Percentiles rank a stretch among this genome's conserved stretches.
These are phyloP conservation scores for Chloebia gouldiae DNA, from an alignment of 2,113 vertebrate species.

Conservation along the genomic window DNA sequence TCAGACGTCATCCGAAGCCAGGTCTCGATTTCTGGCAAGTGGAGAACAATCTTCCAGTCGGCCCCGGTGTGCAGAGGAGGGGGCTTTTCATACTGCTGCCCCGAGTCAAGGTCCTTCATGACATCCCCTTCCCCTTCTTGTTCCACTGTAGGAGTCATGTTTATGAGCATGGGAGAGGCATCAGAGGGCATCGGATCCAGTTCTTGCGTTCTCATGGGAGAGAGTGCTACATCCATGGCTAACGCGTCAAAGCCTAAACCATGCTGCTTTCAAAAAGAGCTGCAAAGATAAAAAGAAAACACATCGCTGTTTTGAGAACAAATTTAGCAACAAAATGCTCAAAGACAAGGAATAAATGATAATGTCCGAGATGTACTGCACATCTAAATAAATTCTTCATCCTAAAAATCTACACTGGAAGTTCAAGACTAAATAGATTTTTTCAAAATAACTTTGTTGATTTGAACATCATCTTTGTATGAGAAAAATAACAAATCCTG, in stretches of 20 bases:
- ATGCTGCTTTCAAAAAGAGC: slow-evolving; percentile 70
- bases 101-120: slow-evolving; percentile 70
- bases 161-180: slow-evolving; percentile 88
- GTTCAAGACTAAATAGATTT: neutral
- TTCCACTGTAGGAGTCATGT: slow-evolving; percentile 84
- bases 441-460: neutral
- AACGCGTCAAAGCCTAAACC: slow-evolving; percentile 55
- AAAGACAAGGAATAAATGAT: neutral
- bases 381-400: neutral
- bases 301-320: slow-evolving; percentile 5
- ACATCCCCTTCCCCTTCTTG: slow-evolving; percentile 50
- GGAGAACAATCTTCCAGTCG: slow-evolving; percentile 97
- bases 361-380: neutral
- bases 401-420: neutral
- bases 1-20: slow-evolving; percentile 90
- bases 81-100: slow-evolving; percentile 83
- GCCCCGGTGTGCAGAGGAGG: slow-evolving; percentile 92
- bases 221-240: slow-evolving; percentile 86
- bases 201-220: slow-evolving; percentile 76
- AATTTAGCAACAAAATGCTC: neutral
- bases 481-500: neutral
- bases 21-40: slow-evolving; percentile 94
- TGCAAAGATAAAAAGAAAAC: slow-evolving; percentile 61
- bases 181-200: slow-evolving; percentile 77
- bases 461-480: neutral